Base-by-base conservation (phyloP, 2,888 invertebrate species). In the Frankliniella fusca region DNA sequence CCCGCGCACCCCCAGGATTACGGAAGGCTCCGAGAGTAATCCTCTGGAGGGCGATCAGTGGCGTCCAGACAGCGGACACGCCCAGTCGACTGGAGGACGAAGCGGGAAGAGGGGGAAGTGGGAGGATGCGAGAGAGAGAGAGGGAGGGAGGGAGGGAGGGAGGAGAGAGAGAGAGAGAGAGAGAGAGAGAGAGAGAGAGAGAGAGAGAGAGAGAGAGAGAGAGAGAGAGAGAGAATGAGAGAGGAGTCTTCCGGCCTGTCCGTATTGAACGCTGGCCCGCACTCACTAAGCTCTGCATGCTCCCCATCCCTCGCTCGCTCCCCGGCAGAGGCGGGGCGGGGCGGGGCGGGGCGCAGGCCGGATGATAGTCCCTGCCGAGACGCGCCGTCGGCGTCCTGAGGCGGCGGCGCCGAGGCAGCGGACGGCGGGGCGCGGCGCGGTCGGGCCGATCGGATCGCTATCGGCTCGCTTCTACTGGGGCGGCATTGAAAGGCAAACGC, bases 31-130 rank as follows among this genome's bases (percentile, higher is more conserved):
- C 38, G 38, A 20, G 54, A 20, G 54, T 54, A 54, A 54, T 54
- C 54, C 54, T 20, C 27, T 12, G 23, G 70, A 76, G 70, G 70
- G 70, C 70, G 70, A 76, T 76, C 70, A 76, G 70, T 23, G n/a
- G 70, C 23, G 70, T 18, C n/a, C 15, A 61, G 61, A 61, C 61
- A 20, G 61, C 61, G 54, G 54, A 61, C 61, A 18, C 18, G 61
- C 61, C 61, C 61, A 61, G 20, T 61, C 61, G 18, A 61, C 61
- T 61, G 61, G 38, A 20, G 61, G 7, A 61, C 5, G 54, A 18
- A 54, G 54, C 1, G 61, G 54, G 54, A 18, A 54, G 54, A 18
- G 61, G 0, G 61, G 18, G 18, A 54, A 61, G n/a, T 12, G 54
- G 50, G 50, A 11, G 50, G 9, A 15, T 15, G 54, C 54, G 54